Percentiles rank a stretch among this genome's conserved stretches.
Conservation (phyloP, 1,140 invertebrate genomes). For the Drosophila nigrodunni region DNA sequence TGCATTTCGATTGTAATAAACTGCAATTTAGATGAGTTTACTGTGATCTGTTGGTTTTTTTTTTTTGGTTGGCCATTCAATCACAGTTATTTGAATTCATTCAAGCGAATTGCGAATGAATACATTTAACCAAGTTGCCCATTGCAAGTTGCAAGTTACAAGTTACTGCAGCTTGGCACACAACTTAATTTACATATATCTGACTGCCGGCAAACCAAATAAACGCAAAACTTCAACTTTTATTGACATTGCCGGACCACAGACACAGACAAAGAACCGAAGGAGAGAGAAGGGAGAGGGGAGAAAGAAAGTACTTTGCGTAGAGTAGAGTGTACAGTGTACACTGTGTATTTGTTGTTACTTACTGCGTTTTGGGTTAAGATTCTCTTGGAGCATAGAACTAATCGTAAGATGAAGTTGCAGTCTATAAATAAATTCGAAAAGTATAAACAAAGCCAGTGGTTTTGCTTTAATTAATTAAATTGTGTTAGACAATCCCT, state of each 20-base stretch:
- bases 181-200: constrained; percentile 57
- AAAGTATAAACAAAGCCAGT: constrained; percentile 20
- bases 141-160: constrained; percentile 19
- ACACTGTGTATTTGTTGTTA: constrained; percentile 36
- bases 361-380: constrained; percentile 29
- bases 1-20: constrained; percentile 16
- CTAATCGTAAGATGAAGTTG: constrained; percentile 1
- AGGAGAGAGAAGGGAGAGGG: neutral
- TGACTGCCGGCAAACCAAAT: constrained; percentile 21
- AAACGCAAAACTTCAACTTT: constrained; percentile 42
- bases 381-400: neutral
- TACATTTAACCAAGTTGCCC: constrained; percentile 43
- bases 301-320: constrained; percentile 15
- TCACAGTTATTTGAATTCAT: constrained; percentile 54
- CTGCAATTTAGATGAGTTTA: neutral
- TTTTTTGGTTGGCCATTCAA: constrained; percentile 27
- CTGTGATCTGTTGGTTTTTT: neutral
- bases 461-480: constrained; percentile 45
- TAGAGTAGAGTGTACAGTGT: constrained; percentile 14
- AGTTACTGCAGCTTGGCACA: constrained; percentile 33
- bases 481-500: constrained; percentile 24
- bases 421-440: constrained; percentile 2
- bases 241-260: constrained; percentile 49
- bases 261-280: neutral
- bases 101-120: constrained; percentile 46